Base-by-base conservation (phyloP, 2,797 vertebrate species). In the Limosa lapponica region DNA sequence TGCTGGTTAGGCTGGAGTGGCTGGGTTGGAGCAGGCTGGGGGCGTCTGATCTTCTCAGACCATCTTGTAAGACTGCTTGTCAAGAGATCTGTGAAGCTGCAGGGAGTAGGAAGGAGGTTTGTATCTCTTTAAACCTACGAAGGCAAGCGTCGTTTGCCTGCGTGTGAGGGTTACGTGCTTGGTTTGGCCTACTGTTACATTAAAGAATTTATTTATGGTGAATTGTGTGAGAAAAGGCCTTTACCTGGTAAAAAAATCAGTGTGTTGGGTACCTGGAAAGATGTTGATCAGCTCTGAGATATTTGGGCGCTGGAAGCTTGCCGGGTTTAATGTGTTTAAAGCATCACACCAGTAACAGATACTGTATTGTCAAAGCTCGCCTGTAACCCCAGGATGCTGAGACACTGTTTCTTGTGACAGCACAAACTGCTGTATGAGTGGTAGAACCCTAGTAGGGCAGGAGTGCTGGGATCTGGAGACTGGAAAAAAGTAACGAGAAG, bases 261-360 rank as follows among this genome's bases (percentile, higher is more conserved):
- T 93, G 9, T 44, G 93, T 89, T 77, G 24, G 34, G 30, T 94
- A 55, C 49, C 43, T 64, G 61, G 61, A 67, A 92, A 80, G 41
- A 30, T 44, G 34, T n/a, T 59, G 66, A 36, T 89, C 24, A 10
- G 44, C 36, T 77, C n/a, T 39, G 67, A 79, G 64, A 27, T 77
- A 16, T 32, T 81, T 71, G 34, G 34, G 12, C 0, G 0, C 22
- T 66, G 67, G 57, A 92, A 77, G n/a, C 43, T 77, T 79, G 36
- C 71, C 37, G 65, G 4, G 36, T 46, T 30, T 36, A 10, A 30
- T 24, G 41, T 46, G 27, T 89, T 87, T 66, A 41, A 82, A 89
- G 34, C 54, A 19, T 55, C 22, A 41, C 0, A 0, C 4, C 46
- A 36, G 1, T 84, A 66, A 55, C 25, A 84, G 49, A 10, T 39